Percentiles rank a stretch among this genome's conserved stretches.
These are phyloP conservation scores for Caenorhabditis inopinata DNA, from an alignment of 1,140 invertebrate genomes.

Conservation along the genomic window DNA sequence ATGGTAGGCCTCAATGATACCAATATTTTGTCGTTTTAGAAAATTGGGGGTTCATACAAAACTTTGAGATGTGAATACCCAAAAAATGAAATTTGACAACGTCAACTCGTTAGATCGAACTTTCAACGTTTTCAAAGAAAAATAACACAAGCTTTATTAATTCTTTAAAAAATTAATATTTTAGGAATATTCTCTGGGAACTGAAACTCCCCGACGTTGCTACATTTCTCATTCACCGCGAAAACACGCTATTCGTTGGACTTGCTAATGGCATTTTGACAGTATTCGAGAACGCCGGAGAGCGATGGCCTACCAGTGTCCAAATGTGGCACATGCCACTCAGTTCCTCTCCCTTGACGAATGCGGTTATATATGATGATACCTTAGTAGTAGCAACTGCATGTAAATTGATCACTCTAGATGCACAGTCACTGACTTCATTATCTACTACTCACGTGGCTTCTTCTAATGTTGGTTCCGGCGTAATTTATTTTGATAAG, in stretches of 20 bases:
- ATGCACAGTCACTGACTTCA: slow-evolving; percentile 69
- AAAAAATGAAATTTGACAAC: no score
- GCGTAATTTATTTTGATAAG: slow-evolving; percentile 57
- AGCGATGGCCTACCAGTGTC: slow-evolving; percentile 53
- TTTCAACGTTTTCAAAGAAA: no score
- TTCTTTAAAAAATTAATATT: no score
- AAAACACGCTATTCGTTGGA: slow-evolving; percentile 68
- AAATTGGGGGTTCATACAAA: no score
- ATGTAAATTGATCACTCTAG: slow-evolving; percentile 69
- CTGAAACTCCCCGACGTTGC: slow-evolving; percentile 69
- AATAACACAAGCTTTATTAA: no score
- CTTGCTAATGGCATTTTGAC: slow-evolving; percentile 70
- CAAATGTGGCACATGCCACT: slow-evolving; percentile 70
- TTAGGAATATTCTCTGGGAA: slow-evolving; percentile 68
- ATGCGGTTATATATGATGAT: slow-evolving; percentile 67
- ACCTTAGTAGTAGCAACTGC: slow-evolving; percentile 69
- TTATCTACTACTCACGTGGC: slow-evolving; percentile 69
- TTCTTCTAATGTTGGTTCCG: slow-evolving; percentile 58
- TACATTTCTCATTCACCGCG: slow-evolving; percentile 66
- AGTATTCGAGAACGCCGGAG: slow-evolving; percentile 65
- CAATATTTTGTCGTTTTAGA: no score
- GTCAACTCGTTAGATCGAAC: no score
- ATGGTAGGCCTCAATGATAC: slow-evolving; percentile 38
- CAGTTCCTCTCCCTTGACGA: slow-evolving; percentile 69
- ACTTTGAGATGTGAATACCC: no score